Evolutionary conservation across 64 coral and sea anemone species (phyloP), one percentile per base, ranked within the genome.

Genomic region (Dendrophyllia cribrosa): DNA sequence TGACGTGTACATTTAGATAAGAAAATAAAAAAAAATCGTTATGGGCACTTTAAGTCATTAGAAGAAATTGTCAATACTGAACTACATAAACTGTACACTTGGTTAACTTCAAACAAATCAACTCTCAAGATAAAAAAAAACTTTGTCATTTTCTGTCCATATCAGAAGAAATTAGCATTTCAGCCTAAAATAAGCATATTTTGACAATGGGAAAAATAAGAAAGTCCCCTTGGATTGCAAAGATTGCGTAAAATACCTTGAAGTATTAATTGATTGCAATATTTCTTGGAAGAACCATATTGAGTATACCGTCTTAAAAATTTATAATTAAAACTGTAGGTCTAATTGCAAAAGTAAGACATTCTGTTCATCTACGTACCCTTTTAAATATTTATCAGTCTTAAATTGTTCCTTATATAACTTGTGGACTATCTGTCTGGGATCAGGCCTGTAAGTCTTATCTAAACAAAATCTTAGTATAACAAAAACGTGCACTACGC

Each of bases 401-500:
- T 0, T 26, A 72, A 71, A 87, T 87, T 53, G 64, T 52, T 71
- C 47, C 50, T 67, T 69, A 86, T 66, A 20, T 70, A 70, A 86
- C 62, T n/a, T 71, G 61, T 55, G 86, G 86, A 74, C 9, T 88
- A 59, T 48, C 49, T 59, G 86, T 74, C 10, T 63, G 71, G 86
- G 55, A 24, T 76, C 70, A 76, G 72, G 51, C 86, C n/a, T 88
- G 49, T 75, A 88, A 62, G 52, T 26, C 34, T 14, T 58, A 59
- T 52, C 70, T 88, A 56, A 19, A 75, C 52, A 75, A 75, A 67
- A 63, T 70, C 25, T 86, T 70, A 70, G 4, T 88, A 60, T 72
- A 46, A 76, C 86, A 88, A 75, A 88, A 76, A 88, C 70, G 71
- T 76, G 70, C 23, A 76, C 56, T 88, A 46, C 4, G 86, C 53